phyloP scores from a whole-genome alignment of 2,113 vertebrate genomes.

The Epinephelus fuscoguttatus region DNA sequence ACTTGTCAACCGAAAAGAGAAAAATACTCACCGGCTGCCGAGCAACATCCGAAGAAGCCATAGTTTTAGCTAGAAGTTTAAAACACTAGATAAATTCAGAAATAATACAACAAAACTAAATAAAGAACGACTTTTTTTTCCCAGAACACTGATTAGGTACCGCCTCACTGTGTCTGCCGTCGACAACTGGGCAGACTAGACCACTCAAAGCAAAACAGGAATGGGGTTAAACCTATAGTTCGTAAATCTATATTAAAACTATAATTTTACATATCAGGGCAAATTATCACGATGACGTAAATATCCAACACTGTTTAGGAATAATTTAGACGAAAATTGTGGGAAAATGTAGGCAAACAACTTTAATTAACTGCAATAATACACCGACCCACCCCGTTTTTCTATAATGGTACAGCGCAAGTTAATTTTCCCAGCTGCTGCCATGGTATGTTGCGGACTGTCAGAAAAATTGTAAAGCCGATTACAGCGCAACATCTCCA shows the following conservation, averaged over 20 bases:
- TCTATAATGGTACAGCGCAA: slow-evolving; percentile 60
- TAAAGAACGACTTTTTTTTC: slow-evolving; percentile 21
- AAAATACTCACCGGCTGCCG: slow-evolving; percentile 80
- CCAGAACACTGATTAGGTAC: background rate
- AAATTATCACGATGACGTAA: rapidly evolving
- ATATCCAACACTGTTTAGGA: rapidly evolving
- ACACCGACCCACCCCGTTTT: background rate
- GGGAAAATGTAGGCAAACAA: rapidly evolving
- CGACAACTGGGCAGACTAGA: slow-evolving; percentile 71
- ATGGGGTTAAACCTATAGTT: background rate
- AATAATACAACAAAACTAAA: slow-evolving; percentile 27
- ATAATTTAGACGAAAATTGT: rapidly evolving
- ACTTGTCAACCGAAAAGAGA: slow-evolving; percentile 4
- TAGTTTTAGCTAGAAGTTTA: slow-evolving; percentile 36
- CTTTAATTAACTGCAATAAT: background rate
- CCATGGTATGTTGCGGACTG: background rate
- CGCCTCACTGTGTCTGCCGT: slow-evolving; percentile 38
- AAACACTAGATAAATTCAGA: background rate
- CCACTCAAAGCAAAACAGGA: slow-evolving; percentile 32
- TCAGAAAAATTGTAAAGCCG: slow-evolving; percentile 6
- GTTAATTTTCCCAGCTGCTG: slow-evolving; percentile 39
- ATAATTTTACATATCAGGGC: rapidly evolving
- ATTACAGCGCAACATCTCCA: background rate
- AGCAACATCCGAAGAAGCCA: slow-evolving; percentile 83
- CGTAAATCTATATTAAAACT: background rate